These are phyloP conservation scores for Drosophila koepferae DNA, from an alignment of 2,888 invertebrate species.

Conservation along the genomic window DNA sequence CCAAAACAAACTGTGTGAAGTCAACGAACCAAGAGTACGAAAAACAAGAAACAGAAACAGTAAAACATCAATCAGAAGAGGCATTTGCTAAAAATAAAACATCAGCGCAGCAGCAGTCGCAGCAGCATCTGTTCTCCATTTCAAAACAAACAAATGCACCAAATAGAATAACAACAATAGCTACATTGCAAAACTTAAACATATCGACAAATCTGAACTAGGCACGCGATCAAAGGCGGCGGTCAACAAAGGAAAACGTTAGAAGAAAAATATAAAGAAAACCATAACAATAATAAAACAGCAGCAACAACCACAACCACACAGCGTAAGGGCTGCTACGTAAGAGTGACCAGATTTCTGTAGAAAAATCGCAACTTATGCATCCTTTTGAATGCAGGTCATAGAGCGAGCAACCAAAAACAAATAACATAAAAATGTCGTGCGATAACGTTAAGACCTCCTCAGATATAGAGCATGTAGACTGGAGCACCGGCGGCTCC, in stretches of 20 bases:
- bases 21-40: conserved; percentile 44
- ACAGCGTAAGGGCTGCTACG: conserved; percentile 23
- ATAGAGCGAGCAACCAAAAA: conserved; percentile 28
- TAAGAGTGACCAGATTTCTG: conserved; percentile 54
- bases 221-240: conserved; percentile 22
- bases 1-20: conserved; percentile 51
- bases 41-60: conserved; percentile 1
- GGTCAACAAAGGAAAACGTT: conserved; percentile 15
- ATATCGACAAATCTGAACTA: conserved; percentile 26
- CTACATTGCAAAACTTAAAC: conserved; percentile 42
- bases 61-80: conserved; percentile 40
- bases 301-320: conserved; percentile 22
- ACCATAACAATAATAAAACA: conserved; percentile 17
- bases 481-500: conserved; percentile 86
- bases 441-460: conserved; percentile 89
- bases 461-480: conserved; percentile 89
- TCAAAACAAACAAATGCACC: conserved; percentile 66
- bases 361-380: conserved; percentile 23
- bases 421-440: conserved; percentile 86
- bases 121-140: conserved; percentile 61
- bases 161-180: conserved; percentile 31
- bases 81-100: conserved; percentile 60
- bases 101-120: conserved; percentile 40
- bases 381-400: conserved; percentile 50
- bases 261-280: conserved; percentile 18